Evolutionary conservation across 2,888 invertebrate genomes (phyloP).

Genomic region (Mythimna albipuncta): DNA sequence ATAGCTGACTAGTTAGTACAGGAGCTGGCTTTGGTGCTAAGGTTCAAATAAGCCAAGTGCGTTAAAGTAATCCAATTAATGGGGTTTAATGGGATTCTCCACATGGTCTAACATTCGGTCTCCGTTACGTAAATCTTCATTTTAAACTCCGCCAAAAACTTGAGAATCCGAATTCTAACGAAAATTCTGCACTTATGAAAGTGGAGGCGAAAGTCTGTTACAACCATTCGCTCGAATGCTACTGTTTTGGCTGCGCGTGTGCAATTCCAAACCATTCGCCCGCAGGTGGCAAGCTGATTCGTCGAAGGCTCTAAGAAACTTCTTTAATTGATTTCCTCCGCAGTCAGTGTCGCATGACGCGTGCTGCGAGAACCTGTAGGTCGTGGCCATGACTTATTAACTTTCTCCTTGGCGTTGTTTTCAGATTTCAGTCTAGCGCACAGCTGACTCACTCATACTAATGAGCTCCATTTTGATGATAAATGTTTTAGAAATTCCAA

Average conservation of each 20-base stretch:
- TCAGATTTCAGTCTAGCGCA: neutral
- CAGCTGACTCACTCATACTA: slow-evolving; percentile 1
- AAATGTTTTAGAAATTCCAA: slow-evolving; percentile 8
- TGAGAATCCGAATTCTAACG: too few relatives aligned
- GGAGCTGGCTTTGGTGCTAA: too few relatives aligned
- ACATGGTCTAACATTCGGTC: too few relatives aligned
- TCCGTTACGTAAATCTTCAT: too few relatives aligned
- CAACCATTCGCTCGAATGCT: neutral
- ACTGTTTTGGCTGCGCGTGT: neutral
- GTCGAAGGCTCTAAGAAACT: neutral
- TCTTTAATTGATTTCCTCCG: neutral
- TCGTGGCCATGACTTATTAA: neutral
- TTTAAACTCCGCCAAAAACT: too few relatives aligned
- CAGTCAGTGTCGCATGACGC: neutral
- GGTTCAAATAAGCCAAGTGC: too few relatives aligned
- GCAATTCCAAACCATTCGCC: neutral
- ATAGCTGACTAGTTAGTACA: too few relatives aligned
- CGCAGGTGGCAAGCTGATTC: neutral
- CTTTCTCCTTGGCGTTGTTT: neutral
- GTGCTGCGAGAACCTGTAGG: neutral
- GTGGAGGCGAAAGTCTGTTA: neutral
- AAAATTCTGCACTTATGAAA: too few relatives aligned
- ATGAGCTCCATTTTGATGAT: slow-evolving; percentile 6
- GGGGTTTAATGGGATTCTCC: too few relatives aligned
- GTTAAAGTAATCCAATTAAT: too few relatives aligned